Conservation (phyloP, 2,888 invertebrate species). For the Lepidocyrtinus sp. region DNA sequence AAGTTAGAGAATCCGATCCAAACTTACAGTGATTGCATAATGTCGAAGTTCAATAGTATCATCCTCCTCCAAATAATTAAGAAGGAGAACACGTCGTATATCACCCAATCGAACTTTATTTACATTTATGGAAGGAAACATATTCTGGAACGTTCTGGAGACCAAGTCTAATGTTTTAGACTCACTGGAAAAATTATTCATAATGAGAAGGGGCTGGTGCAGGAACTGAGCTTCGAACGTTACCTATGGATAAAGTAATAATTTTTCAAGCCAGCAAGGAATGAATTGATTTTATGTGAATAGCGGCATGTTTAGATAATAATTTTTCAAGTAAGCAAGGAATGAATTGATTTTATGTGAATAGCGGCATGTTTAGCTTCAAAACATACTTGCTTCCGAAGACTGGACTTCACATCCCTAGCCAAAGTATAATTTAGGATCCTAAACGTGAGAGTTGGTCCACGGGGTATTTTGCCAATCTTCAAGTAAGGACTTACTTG, state of each 20-base stretch:
- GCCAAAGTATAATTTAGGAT: conserved; percentile 86
- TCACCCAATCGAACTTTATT: conserved; percentile 90
- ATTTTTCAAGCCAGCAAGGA: too few species aligned
- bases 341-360: background rate
- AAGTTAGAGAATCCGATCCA: background rate
- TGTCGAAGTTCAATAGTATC: conserved; percentile 94
- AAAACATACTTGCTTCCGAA: conserved; percentile 82
- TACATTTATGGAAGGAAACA: conserved; percentile 98
- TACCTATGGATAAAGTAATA: conserved; percentile 69
- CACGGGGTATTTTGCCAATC: conserved; percentile 87
- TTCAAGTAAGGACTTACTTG: conserved; percentile 89
- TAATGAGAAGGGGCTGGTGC: conserved; percentile 90
- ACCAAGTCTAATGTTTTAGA: conserved; percentile 83
- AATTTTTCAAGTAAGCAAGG: background rate
- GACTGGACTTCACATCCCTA: conserved; percentile 87
- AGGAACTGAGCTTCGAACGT: conserved; percentile 87
- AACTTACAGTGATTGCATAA: conserved; percentile 84
- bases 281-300: background rate
- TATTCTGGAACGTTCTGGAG: conserved; percentile 97
- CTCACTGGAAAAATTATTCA: conserved; percentile 92
- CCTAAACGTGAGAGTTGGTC: conserved; percentile 93
- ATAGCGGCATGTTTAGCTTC: background rate
- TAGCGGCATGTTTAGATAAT: background rate
- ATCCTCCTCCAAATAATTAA: conserved; percentile 89
- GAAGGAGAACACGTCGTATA: conserved; percentile 89